Percentiles rank a stretch among this genome's conserved stretches.
These are phyloP conservation scores for Hestina assimilis DNA, from an alignment of 1,140 invertebrate species.

Conservation along the genomic window DNA sequence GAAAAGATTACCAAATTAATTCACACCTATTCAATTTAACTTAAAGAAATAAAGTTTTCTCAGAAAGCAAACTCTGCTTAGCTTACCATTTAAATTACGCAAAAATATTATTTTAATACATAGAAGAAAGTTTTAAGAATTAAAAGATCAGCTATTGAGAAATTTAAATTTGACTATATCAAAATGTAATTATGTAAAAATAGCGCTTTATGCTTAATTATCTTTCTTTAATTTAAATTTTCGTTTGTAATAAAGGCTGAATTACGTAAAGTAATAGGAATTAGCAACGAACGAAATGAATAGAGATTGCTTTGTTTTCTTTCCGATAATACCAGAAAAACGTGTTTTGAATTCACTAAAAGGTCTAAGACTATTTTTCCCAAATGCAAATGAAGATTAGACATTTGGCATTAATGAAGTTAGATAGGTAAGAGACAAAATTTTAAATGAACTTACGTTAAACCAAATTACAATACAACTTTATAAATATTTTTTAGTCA, in stretches of 20 bases:
- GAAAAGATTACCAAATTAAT: no score
- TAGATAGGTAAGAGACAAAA: background rate
- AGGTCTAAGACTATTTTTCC: constrained; percentile 8
- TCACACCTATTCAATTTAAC: no score
- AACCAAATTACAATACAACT: background rate
- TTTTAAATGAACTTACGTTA: background rate
- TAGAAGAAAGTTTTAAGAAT: no score
- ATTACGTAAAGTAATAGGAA: background rate
- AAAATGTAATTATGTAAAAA: no score
- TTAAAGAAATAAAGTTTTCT: no score
- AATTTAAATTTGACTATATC: no score
- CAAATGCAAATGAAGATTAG: constrained; percentile 15
- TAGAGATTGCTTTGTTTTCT: constrained; percentile 3
- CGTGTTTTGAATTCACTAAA: constrained; percentile 6
- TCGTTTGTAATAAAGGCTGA: no score
- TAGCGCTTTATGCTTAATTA: no score
- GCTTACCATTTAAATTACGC: no score
- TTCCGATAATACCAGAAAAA: background rate
- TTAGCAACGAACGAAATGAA: background rate
- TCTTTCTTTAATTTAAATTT: background rate
- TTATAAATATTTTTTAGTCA: background rate
- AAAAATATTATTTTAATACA: no score
- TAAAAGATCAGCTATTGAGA: no score
- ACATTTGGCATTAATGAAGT: constrained; percentile 7
- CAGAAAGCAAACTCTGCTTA: no score